These are phyloP conservation scores for Chalcis sispes DNA, from an alignment of 2,888 invertebrate species.

Conservation along the genomic window DNA sequence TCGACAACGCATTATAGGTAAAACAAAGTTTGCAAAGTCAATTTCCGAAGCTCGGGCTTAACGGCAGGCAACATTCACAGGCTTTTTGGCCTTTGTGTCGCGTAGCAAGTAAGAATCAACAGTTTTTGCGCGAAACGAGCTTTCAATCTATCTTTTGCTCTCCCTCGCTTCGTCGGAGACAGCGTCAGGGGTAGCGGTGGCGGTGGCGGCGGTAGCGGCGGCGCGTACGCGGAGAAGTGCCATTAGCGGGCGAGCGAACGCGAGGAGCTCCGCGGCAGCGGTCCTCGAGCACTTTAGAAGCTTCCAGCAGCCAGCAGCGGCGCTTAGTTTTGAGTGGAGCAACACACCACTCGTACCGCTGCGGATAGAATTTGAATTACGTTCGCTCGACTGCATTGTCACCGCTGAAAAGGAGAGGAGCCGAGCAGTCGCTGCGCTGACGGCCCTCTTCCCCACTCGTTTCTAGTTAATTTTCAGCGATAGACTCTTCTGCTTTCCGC, in stretches of 20 bases:
- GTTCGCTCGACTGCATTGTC: constrained; percentile 37
- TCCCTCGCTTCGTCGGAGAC: background rate
- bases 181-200: too few species aligned
- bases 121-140: constrained; percentile 72
- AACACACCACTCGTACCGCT: constrained; percentile 54
- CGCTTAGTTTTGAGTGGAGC: constrained; percentile 63
- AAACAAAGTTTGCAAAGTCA: constrained; percentile 36
- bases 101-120: constrained; percentile 67
- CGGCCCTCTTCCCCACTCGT: constrained; percentile 8
- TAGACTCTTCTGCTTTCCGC: constrained; percentile 6
- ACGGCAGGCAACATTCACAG: background rate
- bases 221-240: constrained; percentile 64
- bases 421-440: too few species aligned
- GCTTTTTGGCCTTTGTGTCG: constrained; percentile 33
- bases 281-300: constrained; percentile 69
- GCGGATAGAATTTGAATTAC: constrained; percentile 54
- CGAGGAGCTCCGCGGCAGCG: constrained; percentile 50
- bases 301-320: constrained; percentile 62
- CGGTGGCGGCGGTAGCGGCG: background rate
- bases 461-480: constrained; percentile 53
- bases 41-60: constrained; percentile 2
- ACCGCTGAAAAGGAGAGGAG: constrained; percentile 11
- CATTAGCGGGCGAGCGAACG: constrained; percentile 64
- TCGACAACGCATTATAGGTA: background rate
- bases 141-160: constrained; percentile 65